Evolutionary conservation across 2,797 vertebrate genomes (phyloP).

Genomic region (Spatula clypeata): DNA sequence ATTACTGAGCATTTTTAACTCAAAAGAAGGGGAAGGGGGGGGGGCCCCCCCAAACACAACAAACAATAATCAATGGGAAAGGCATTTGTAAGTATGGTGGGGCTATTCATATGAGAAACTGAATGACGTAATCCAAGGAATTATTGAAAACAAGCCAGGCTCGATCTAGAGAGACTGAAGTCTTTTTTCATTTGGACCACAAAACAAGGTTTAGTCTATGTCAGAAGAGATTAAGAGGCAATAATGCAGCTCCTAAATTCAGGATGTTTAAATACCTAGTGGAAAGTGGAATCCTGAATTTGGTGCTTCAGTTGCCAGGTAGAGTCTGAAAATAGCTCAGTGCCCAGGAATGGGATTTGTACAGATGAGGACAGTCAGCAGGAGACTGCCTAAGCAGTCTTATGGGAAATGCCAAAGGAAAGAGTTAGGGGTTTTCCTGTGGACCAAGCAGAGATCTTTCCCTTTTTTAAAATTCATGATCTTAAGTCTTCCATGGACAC

Average conservation of each 20-base stretch:
- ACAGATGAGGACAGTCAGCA: background rate
- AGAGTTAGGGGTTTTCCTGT: background rate
- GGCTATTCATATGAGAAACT: background rate
- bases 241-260: background rate
- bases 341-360: background rate
- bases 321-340: background rate
- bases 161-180: background rate
- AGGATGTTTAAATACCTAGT: background rate
- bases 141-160: background rate
- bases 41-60: background rate
- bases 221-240: background rate
- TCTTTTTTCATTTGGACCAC: background rate
- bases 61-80: background rate
- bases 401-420: background rate
- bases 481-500: fast-evolving
- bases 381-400: background rate
- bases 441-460: background rate
- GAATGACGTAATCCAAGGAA: background rate
- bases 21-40: too few species aligned
- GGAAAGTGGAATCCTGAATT: background rate
- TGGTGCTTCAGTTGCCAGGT: background rate
- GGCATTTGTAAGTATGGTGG: background rate
- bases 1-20: background rate
- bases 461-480: background rate
- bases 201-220: background rate